Evolutionary conservation across 2,888 invertebrate species (phyloP).

Genomic region (Schizaphis graminum): DNA sequence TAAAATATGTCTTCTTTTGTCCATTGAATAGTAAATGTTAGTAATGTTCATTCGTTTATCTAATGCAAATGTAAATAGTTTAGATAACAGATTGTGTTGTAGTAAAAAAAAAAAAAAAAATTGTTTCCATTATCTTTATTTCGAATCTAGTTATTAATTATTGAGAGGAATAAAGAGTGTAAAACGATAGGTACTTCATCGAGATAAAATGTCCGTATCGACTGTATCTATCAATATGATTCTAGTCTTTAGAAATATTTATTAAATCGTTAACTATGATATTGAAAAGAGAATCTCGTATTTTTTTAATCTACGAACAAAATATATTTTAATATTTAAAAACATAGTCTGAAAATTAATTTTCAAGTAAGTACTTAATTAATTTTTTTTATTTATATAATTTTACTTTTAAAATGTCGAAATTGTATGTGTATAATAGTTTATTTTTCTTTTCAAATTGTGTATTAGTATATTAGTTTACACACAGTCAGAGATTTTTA

Average conservation of each 20-base stretch:
- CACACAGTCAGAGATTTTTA: too few relatives aligned
- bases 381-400: background rate
- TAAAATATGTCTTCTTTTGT: slow-evolving; percentile 9
- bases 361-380: too few relatives aligned
- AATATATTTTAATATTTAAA: background rate
- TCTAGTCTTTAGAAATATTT: background rate
- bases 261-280: background rate
- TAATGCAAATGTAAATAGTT: background rate
- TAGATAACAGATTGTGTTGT: background rate
- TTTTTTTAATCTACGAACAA: background rate
- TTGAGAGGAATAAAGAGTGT: background rate
- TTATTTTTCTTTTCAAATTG: background rate
- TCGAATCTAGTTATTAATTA: background rate
- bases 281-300: background rate
- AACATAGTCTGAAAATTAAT: too few relatives aligned
- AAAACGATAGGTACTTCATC: background rate
- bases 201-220: background rate
- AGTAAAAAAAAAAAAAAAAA: background rate
- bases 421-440: background rate
- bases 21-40: slow-evolving; percentile 9
- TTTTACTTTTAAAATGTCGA: background rate
- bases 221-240: background rate
- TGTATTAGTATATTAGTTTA: background rate
- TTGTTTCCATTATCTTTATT: background rate
- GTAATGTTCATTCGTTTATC: slow-evolving; percentile 9